phyloP scores from a whole-genome alignment of 2,888 invertebrate species.

The Galerucella pusilla region DNA sequence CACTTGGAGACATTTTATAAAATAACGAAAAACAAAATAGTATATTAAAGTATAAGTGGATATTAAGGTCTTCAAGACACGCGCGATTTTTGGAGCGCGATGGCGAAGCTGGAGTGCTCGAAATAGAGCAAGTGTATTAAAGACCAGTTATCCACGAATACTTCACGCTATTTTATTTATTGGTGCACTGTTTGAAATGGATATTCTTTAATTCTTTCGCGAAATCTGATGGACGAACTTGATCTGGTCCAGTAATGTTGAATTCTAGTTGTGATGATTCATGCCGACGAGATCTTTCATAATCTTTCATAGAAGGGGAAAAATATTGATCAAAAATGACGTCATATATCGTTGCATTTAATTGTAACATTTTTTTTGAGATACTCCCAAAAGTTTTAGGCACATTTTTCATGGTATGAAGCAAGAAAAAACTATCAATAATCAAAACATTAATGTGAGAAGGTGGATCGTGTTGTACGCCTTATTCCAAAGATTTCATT shows the following conservation, averaged over 20 bases:
- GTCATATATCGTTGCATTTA: slow-evolving; percentile 51
- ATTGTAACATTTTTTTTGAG: background rate
- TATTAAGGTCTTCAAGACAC: no score
- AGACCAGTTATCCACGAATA: no score
- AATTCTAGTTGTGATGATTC: slow-evolving; percentile 48
- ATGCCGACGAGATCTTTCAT: background rate
- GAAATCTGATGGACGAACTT: slow-evolving; percentile 34
- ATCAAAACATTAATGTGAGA: slow-evolving; percentile 42
- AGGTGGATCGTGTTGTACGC: slow-evolving; percentile 40
- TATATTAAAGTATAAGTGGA: no score
- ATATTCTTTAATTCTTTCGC: background rate
- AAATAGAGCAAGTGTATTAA: no score
- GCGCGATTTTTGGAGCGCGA: no score
- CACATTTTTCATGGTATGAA: no score
- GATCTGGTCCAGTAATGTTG: slow-evolving; percentile 50
- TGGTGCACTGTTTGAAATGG: background rate
- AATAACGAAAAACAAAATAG: no score
- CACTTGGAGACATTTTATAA: no score
- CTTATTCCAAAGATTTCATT: slow-evolving; percentile 46
- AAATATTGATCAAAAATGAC: slow-evolving; percentile 33
- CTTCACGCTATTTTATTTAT: no score
- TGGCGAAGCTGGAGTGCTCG: no score
- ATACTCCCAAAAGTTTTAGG: no score
- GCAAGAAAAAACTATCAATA: slow-evolving; percentile 45
- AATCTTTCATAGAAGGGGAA: background rate